Conservation (phyloP, 2,113 vertebrate species). For the Bubo scandiacus region DNA sequence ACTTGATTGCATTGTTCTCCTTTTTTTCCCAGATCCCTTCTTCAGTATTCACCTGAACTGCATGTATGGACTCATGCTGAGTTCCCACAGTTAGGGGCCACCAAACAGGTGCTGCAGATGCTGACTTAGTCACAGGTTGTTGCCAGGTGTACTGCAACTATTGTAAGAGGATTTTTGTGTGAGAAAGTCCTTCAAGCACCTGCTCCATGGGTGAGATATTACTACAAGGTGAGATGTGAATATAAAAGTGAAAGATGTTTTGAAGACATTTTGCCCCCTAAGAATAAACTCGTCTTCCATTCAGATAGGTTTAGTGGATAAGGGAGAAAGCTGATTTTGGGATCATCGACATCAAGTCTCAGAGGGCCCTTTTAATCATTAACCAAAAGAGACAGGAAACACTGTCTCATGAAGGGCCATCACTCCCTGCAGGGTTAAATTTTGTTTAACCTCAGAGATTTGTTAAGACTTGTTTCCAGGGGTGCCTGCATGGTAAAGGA, state of each 20-base stretch:
- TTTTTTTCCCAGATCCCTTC: background rate
- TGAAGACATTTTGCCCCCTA: background rate
- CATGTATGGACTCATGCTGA: background rate
- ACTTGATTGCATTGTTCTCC: background rate
- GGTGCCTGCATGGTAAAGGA: background rate
- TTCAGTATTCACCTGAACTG: background rate
- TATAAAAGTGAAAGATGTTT: background rate
- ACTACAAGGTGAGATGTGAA: background rate
- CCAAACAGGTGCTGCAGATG: background rate
- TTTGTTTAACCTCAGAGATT: background rate
- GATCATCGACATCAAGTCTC: background rate
- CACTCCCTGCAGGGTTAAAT: background rate
- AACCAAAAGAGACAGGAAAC: background rate
- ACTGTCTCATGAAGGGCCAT: background rate
- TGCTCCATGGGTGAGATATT: background rate
- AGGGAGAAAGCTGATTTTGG: background rate
- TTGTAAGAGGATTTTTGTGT: background rate
- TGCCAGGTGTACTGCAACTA: background rate
- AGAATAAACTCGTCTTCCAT: background rate
- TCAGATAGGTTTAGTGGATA: background rate
- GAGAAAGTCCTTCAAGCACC: background rate
- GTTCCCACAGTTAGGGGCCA: background rate
- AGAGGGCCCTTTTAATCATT: background rate
- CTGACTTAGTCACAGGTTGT: background rate
- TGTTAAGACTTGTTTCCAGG: background rate